Evolutionary conservation across 2,888 invertebrate species (phyloP), one percentile per base, ranked within the genome.

Genomic region (Melikaiella ostensackeni): DNA sequence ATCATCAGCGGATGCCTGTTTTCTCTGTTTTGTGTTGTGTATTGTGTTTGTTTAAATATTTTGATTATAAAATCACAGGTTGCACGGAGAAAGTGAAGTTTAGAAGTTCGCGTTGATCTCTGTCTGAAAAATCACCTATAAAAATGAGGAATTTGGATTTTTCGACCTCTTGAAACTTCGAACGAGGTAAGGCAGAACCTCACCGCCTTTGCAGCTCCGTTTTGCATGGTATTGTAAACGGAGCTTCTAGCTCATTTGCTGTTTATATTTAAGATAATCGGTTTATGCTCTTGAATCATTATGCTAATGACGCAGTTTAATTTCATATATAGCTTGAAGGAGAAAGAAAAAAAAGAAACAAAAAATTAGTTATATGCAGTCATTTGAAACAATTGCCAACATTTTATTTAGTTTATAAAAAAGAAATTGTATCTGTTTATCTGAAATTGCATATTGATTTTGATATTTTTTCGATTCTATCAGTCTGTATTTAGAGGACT

Each of bases 151-250:
- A 50, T 50, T 70, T 30, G n/a, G 30, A 70, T 70, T 70, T 70
- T 70, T 50, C 27, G 50, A 70, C 30, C 6, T 30, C n/a, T 30
- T 70, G 50, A 70, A 30, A 50, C 50, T 8, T 46, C 3, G 50
- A 70, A 50, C 70, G 50, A 70, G 70, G 70, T 70, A 70, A 50
- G 70, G 24, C 50, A 50, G 46, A 70, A 70, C 50, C 70, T 50
- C 70, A 24, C 33, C 70, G 70, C 70, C 70, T 70, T 70, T 30
- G 21, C 30, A 33, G 70, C 50, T 50, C 46, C 70, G 46, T 50
- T 70, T 70, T 50, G 50, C 33, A 70, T 50, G 30, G 30, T 30
- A 50, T 70, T 50, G 50, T 33, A 70, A 70, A 70, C 50, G 27
- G 70, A 46, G 70, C 50, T 33, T 70, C 70, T 21, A 30, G 70